Evolutionary conservation across 2,797 vertebrate genomes (phyloP).

Genomic region (Enteromius thamalakanensis): DNA sequence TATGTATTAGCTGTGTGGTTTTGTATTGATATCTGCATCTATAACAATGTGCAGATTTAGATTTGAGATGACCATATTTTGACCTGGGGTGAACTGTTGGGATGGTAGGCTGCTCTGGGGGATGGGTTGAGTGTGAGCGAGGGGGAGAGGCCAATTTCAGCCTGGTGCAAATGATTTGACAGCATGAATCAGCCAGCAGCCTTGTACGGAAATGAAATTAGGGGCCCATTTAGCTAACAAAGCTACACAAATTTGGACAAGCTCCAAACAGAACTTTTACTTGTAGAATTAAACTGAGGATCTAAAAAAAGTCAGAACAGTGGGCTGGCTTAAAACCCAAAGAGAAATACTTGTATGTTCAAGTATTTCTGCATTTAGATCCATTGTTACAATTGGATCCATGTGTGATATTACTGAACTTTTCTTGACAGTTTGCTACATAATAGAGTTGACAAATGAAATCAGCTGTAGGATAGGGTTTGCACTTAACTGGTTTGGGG

Average conservation of each 20-base stretch:
- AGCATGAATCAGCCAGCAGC: constrained; percentile 32
- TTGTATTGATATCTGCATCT: constrained; percentile 20
- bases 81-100: constrained; percentile 73
- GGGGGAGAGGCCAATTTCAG: constrained; percentile 55
- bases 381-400: not conserved
- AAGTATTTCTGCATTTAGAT: not conserved
- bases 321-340: not conserved
- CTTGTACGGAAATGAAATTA: constrained; percentile 1
- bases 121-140: constrained; percentile 55
- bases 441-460: not conserved
- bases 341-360: not conserved
- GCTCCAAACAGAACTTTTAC: constrained; percentile 8
- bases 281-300: not conserved
- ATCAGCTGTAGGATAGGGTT: not conserved
- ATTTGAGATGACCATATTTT: constrained; percentile 73
- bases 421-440: not conserved
- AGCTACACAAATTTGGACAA: constrained; percentile 1
- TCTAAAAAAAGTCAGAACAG: not conserved
- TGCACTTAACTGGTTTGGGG: not conserved
- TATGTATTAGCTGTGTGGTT: constrained; percentile 10
- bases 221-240: constrained; percentile 23
- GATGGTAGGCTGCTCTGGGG: constrained; percentile 64
- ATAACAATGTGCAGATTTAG: constrained; percentile 41
- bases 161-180: constrained; percentile 53
- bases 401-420: not conserved